phyloP scores from a whole-genome alignment of 2,888 invertebrate genomes.

The Schizaphis graminum region DNA sequence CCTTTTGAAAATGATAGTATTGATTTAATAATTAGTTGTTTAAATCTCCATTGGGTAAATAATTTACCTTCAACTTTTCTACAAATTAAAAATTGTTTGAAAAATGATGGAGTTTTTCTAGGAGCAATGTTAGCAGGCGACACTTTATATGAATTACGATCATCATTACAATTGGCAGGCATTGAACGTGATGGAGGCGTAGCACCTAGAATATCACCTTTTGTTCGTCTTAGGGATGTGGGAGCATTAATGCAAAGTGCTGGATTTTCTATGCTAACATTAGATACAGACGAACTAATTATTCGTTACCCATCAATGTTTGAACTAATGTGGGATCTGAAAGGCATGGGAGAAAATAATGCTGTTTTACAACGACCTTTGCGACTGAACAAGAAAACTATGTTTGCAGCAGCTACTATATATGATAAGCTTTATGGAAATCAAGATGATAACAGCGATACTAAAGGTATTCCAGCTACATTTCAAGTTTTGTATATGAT shows the following conservation, averaged over 20 bases:
- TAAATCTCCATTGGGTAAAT: conserved; percentile 97
- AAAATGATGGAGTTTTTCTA: conserved; percentile 93
- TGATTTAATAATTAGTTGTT: conserved; percentile 89
- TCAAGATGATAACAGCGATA: conserved; percentile 71
- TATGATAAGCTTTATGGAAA: conserved; percentile 91
- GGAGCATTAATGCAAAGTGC: conserved; percentile 87
- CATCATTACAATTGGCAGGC: conserved; percentile 94
- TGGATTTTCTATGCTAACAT: conserved; percentile 92
- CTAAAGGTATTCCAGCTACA: conserved; percentile 83
- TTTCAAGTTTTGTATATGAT: conserved; percentile 89
- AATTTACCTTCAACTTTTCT: conserved; percentile 90
- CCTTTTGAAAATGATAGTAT: conserved; percentile 82
- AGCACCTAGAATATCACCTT: conserved; percentile 92
- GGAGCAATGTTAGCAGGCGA: conserved; percentile 96
- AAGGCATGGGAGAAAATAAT: conserved; percentile 95
- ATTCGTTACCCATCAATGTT: conserved; percentile 93
- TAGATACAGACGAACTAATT: conserved; percentile 92
- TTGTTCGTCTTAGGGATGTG: conserved; percentile 87
- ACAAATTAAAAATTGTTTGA: conserved; percentile 79
- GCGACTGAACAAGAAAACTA: conserved; percentile 82
- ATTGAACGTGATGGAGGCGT: conserved; percentile 91
- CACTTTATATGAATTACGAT: conserved; percentile 90
- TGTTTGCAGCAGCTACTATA: conserved; percentile 90
- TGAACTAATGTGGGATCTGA: conserved; percentile 93
- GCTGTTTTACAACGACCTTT: conserved; percentile 85